Evolutionary conservation across 2,888 invertebrate species (phyloP).

Genomic region (Nomada fucata): DNA sequence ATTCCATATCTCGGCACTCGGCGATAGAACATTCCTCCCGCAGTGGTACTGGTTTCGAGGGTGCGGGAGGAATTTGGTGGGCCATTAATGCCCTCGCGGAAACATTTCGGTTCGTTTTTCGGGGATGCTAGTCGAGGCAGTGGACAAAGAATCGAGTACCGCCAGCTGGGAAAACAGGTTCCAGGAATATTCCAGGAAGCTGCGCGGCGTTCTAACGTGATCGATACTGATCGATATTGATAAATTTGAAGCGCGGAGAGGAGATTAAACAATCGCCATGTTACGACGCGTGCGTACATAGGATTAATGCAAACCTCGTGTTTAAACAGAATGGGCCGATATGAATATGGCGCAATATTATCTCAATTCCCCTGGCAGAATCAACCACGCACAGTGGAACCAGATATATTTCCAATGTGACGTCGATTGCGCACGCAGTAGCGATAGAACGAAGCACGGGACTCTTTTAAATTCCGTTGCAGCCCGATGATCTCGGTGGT

Average conservation of each 20-base stretch:
- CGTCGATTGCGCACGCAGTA: slow-evolving; percentile 52
- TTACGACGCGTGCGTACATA: slow-evolving; percentile 26
- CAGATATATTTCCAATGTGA: slow-evolving; percentile 54
- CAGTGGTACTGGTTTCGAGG: no score
- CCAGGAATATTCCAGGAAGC: slow-evolving; percentile 4
- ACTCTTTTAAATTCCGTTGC: slow-evolving; percentile 32
- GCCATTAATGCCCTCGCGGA: no score
- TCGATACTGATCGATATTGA: slow-evolving; percentile 63
- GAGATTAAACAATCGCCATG: slow-evolving; percentile 58
- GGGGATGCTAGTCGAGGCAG: background rate
- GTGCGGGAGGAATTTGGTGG: no score
- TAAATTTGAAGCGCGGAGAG: slow-evolving; percentile 41
- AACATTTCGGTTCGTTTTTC: background rate
- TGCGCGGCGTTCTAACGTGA: slow-evolving; percentile 8
- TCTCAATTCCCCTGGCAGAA: slow-evolving; percentile 35
- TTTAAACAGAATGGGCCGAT: slow-evolving; percentile 39
- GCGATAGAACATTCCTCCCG: no score
- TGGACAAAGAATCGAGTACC: background rate
- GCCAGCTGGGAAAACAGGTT: background rate
- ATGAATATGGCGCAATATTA: slow-evolving; percentile 46
- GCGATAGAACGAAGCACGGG: slow-evolving; percentile 37
- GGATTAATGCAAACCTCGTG: slow-evolving; percentile 20
- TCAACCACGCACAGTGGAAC: slow-evolving; percentile 41
- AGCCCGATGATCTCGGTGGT: no score
- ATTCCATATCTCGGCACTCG: no score